Conservation (phyloP, 2,888 invertebrate genomes). For the Mesorhabditis spiculigera region DNA sequence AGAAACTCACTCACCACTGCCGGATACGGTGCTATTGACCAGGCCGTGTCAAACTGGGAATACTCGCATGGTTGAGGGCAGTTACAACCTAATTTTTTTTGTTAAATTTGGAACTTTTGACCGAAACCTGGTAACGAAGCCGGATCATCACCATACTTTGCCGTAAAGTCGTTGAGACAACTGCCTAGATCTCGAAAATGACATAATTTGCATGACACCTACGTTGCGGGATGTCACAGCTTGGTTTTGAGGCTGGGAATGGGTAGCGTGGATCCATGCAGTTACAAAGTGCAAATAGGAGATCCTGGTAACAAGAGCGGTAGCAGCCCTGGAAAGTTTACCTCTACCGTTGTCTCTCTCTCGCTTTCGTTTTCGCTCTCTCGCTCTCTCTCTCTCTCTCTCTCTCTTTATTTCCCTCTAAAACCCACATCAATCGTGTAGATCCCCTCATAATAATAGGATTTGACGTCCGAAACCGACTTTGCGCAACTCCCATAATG, state of each 20-base stretch:
- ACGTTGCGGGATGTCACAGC: slow-evolving; percentile 4
- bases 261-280: slow-evolving; percentile 48
- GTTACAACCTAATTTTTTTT: background rate
- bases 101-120: too few species aligned
- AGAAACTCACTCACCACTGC: background rate
- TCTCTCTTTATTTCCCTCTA: background rate
- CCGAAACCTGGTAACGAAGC: background rate
- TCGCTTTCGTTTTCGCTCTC: background rate
- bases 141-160: slow-evolving; percentile 4
- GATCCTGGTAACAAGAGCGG: slow-evolving; percentile 43
- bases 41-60: background rate
- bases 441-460: slow-evolving; percentile 36
- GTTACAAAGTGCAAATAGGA: slow-evolving; percentile 23
- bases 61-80: background rate
- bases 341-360: background rate
- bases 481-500: slow-evolving; percentile 37
- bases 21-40: slow-evolving; percentile 2
- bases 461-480: slow-evolving; percentile 27
- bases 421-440: slow-evolving; percentile 39
- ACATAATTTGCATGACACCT: background rate
- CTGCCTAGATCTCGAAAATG: background rate
- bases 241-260: slow-evolving; percentile 12
- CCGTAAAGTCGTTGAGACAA: slow-evolving; percentile 3
- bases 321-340: slow-evolving; percentile 31
- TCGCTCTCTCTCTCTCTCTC: background rate